Percentiles rank a stretch among this genome's conserved stretches.
Conservation (phyloP, 1,140 invertebrate genomes). For the Bombus impatiens region DNA sequence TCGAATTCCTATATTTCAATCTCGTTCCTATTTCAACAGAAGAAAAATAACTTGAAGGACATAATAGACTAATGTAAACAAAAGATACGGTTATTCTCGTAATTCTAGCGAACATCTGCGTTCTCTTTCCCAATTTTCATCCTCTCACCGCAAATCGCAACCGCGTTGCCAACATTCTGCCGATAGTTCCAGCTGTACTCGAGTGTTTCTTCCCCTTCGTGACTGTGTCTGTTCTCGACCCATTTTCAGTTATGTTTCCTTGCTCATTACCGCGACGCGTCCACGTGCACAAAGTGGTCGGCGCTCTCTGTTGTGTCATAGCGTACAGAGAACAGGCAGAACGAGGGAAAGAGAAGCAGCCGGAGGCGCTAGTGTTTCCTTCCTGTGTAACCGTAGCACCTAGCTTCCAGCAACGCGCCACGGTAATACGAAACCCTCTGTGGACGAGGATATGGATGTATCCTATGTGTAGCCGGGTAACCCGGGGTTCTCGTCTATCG, state of each 20-base stretch:
- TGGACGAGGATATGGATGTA: slow-evolving; percentile 57
- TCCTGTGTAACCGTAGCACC: slow-evolving; percentile 81
- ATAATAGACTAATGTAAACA: too few species aligned
- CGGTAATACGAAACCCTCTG: slow-evolving; percentile 74
- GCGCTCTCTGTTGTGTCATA: slow-evolving; percentile 52
- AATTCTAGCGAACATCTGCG: background rate
- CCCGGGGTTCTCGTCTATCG: background rate
- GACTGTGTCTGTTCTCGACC: slow-evolving; percentile 11
- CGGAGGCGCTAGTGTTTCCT: slow-evolving; percentile 79
- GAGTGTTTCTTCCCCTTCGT: background rate
- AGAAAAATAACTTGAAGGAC: background rate
- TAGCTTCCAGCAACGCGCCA: slow-evolving; percentile 64
- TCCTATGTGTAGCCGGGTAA: slow-evolving; percentile 25
- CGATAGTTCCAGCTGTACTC: slow-evolving; percentile 1
- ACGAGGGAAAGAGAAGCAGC: slow-evolving; percentile 48
- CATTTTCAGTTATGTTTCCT: slow-evolving; percentile 43
- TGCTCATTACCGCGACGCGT: slow-evolving; percentile 55
- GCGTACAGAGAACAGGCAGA: slow-evolving; percentile 29
- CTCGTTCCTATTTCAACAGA: background rate
- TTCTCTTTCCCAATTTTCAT: background rate
- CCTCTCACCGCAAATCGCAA: background rate
- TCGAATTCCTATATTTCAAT: background rate
- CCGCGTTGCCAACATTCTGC: slow-evolving; percentile 7
- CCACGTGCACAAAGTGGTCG: slow-evolving; percentile 49
- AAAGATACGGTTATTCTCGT: background rate